Base-by-base conservation (phyloP, 2,113 vertebrate species). In the Pimephales promelas region DNA sequence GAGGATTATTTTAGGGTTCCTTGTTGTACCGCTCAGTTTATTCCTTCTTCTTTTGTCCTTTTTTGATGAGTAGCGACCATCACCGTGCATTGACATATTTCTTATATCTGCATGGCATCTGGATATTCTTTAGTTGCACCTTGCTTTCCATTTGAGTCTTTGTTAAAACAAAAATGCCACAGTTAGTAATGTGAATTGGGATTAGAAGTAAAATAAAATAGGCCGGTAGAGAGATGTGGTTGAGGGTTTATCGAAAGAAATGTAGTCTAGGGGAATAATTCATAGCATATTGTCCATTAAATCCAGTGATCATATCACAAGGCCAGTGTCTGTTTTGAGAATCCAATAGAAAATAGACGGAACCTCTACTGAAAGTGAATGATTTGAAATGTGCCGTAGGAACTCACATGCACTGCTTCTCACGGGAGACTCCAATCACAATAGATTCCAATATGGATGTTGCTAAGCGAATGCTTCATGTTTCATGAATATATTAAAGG, bases 211-310 rank as follows among this genome's bases (percentile, higher is more conserved):
- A 70, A 40, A 40, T 40, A 5, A 13, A 5, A 2, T 45, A 43
- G 40, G 6, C n/a, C 0, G 10, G 20, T 22, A 71, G 22, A 43
- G 34, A n/a, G 10, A 40, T 68, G 34, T 40, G 66, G 43, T 36
- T 70, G 68, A 45, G 22, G 22, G 24, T 72, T 72, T 72, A 72
- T 72, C n/a, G 10, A 72, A 72, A 45, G 11, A 45, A 71, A 59
- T 1, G 10, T 61, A 26, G n/a, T 72, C 68, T 6, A 6, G 40
- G 45, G 68, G 68, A 45, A 72, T 72, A 26, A 16, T 72, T 72
- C 6, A 24, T 47, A 13, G 11, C 5, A 45, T 47, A 26, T 72
- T 45, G 68, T 47, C 26, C 40, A 26, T 72, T 72, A 72, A 71
- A 72, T 72, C 68, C 40, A 24, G 5, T 47, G 68, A 45, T 22